Conservation (phyloP, 2,888 invertebrate species). For the Troides oblongomaculatus region DNA sequence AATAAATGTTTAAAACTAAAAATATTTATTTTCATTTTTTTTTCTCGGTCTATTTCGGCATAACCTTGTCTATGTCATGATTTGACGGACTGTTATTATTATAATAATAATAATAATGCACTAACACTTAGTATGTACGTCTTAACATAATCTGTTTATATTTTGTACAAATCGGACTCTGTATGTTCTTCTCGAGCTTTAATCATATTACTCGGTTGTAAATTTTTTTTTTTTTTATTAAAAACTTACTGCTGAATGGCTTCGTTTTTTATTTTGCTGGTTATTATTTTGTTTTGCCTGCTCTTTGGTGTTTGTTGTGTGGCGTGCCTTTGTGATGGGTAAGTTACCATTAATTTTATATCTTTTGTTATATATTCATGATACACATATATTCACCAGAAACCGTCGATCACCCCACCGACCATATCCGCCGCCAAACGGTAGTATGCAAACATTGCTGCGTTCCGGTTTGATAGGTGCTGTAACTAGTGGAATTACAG, state of each 20-base stretch:
- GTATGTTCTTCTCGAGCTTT: conserved; percentile 77
- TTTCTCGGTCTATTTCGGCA: no score
- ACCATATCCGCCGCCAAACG: no score
- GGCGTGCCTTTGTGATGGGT: conserved; percentile 49
- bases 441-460: no score
- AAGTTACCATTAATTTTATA: conserved; percentile 41
- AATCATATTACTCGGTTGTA: conserved; percentile 75
- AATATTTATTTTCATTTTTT: no score
- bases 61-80: conserved; percentile 11
- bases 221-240: conserved; percentile 67
- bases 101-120: conserved; percentile 13
- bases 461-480: no score
- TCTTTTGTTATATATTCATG: no score
- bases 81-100: conserved; percentile 34
- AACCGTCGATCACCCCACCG: no score
- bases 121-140: conserved; percentile 33
- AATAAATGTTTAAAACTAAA: no score
- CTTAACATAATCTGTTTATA: conserved; percentile 36
- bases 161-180: conserved; percentile 65
- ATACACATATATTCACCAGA: no score
- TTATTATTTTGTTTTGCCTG: conserved; percentile 56
- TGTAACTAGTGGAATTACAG: no score
- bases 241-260: conserved; percentile 73
- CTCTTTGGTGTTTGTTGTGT: conserved; percentile 61
- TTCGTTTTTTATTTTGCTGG: conserved; percentile 68